Base-by-base conservation (phyloP, 2,797 vertebrate species). In the Lepidocolaptes lacrymiger region DNA sequence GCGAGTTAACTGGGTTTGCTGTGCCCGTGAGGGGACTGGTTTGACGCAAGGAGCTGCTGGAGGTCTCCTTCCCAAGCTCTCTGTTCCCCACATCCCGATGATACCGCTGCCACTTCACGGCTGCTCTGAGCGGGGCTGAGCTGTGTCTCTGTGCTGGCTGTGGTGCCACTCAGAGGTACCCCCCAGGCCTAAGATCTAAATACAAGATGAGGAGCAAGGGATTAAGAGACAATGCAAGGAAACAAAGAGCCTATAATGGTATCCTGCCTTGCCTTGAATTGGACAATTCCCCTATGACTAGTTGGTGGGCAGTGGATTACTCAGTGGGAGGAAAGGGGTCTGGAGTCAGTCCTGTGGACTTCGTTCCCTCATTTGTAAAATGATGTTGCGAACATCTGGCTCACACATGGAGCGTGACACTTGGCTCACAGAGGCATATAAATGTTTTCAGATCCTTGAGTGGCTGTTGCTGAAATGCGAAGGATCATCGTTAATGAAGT, bases 381-480 rank as follows among this genome's bases (percentile, higher is more conserved):
- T 11, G 75, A 83, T 93, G 89, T 74, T 94, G 85, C 32, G 87
- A 95, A 96, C 95, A 96, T 96, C 92, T 96, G 95, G 96, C 93
- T 94, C 55, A 56, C 95, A 96, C 95, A 97, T 96, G 95, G 95
- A 95, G 92, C 24, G 2, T 96, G 91, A 59, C 91, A 75, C 85
- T 97, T 96, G 91, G 95, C 92, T 96, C 72, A 8, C 64, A 92
- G 87, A 93, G 75, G 87, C 94, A 58, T 39, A 74, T 92, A 96
- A 97, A 94, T 92, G 93, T 72, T 95, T 96, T 95, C 95, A 95
- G 82, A 93, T 95, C 89, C 82, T 95, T 95, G 93, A 95, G 58
- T 92, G 91, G 89, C 92, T 96, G 82, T 59, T 95, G 95, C 95
- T 96, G 95, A 97, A 96, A 97, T 97, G 95, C 3, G 92, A 94